Conservation (phyloP, 1,140 invertebrate species). For the Drosophila sproati region DNA sequence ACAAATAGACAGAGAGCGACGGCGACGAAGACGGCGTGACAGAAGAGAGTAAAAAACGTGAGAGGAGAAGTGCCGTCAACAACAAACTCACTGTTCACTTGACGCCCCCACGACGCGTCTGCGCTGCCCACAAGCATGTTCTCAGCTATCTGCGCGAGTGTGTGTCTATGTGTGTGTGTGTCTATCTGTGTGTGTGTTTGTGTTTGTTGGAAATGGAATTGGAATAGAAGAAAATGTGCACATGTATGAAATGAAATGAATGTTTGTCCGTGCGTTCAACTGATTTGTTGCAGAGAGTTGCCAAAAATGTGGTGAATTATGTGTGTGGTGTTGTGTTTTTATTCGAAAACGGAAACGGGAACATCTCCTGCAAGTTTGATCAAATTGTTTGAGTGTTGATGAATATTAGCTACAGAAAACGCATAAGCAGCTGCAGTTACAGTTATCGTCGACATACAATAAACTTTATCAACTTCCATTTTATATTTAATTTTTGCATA, state of each 20-base stretch:
- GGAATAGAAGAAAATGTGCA: constrained; percentile 18
- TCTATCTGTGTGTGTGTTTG: background rate
- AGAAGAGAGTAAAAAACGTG: constrained; percentile 10
- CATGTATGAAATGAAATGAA: constrained; percentile 27
- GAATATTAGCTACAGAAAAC: constrained; percentile 6
- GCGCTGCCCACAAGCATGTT: constrained; percentile 2
- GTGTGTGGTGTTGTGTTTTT: background rate
- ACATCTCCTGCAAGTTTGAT: background rate
- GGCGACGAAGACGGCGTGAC: background rate
- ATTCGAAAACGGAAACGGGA: background rate
- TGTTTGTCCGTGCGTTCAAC: background rate
- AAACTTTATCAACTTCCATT: too few species aligned
- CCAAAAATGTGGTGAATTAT: too few species aligned
- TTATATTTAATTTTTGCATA: too few species aligned
- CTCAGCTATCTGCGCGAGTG: background rate
- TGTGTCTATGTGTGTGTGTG: background rate
- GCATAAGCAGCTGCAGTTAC: background rate
- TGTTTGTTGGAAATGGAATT: constrained; percentile 17
- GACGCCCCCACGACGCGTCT: constrained; percentile 24
- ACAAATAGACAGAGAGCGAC: constrained; percentile 23
- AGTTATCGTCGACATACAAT: too few species aligned
- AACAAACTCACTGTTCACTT: constrained; percentile 21
- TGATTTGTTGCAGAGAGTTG: too few species aligned
- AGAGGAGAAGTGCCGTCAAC: constrained; percentile 13
- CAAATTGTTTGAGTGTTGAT: background rate